Evolutionary conservation across 2,797 vertebrate species (phyloP).

Genomic region (Miichthys miiuy): DNA sequence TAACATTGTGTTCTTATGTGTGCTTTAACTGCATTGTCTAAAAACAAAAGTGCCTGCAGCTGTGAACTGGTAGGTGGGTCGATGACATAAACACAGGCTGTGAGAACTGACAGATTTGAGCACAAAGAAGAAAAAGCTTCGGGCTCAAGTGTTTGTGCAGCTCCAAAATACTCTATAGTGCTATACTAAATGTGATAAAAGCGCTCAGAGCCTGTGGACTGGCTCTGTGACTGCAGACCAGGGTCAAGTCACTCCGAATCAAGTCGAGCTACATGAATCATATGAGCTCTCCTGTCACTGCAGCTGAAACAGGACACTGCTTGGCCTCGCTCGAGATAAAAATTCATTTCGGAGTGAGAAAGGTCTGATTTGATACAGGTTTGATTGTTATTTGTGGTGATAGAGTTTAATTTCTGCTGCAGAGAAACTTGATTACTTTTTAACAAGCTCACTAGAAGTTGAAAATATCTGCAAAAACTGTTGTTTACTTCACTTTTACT

Average conservation of each 20-base stretch:
- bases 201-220: constrained; percentile 24
- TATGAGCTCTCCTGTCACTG: constrained; percentile 16
- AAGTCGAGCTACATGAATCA: constrained; percentile 41
- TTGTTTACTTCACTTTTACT: background rate
- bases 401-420: background rate
- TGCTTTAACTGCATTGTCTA: background rate
- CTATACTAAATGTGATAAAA: constrained; percentile 44
- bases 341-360: background rate
- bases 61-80: constrained; percentile 15
- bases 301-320: background rate
- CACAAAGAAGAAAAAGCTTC: constrained; percentile 27
- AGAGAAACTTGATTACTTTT: background rate
- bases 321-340: background rate
- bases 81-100: constrained; percentile 12
- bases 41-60: constrained; percentile 21
- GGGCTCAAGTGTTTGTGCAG: constrained; percentile 20
- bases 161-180: constrained; percentile 17
- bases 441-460: background rate
- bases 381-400: background rate
- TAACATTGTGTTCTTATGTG: background rate
- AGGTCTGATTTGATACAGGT: background rate
- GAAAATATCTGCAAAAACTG: background rate
- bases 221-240: constrained; percentile 33
- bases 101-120: constrained; percentile 20
- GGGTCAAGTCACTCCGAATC: constrained; percentile 46